These are phyloP conservation scores for Catharus ustulatus DNA, from an alignment of 2,797 vertebrate genomes.

Conservation along the genomic window DNA sequence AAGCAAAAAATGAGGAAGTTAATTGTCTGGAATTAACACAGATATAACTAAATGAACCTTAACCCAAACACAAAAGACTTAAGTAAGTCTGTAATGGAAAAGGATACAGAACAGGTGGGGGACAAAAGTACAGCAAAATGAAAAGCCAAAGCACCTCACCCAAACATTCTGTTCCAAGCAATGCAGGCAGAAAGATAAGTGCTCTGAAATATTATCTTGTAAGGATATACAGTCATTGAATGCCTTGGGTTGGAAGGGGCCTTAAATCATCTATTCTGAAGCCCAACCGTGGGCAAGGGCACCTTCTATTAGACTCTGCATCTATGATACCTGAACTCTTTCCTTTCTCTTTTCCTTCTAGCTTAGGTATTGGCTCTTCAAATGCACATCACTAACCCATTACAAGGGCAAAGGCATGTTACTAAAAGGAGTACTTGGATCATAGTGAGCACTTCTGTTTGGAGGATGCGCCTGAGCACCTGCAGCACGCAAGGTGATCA, in stretches of 20 bases:
- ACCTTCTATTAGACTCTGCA: too few species aligned
- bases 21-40: background rate
- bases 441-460: fast-evolving
- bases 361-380: background rate
- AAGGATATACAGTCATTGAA: background rate
- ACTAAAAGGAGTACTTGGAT: fast-evolving
- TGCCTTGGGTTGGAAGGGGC: background rate
- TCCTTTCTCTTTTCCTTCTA: background rate
- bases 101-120: background rate
- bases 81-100: background rate
- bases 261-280: background rate
- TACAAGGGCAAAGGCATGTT: fast-evolving
- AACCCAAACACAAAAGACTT: background rate
- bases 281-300: fast-evolving
- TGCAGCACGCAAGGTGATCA: fast-evolving
- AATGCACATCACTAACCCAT: fast-evolving
- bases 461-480: fast-evolving
- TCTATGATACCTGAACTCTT: fast-evolving
- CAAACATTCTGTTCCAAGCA: background rate
- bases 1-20: constrained; percentile 29
- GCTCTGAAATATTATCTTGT: background rate
- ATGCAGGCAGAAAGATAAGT: background rate
- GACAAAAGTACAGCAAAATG: fast-evolving
- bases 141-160: fast-evolving
- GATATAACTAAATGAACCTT: background rate